Conservation (phyloP, 2,113 vertebrate species). For the Hepsetus odoe region DNA sequence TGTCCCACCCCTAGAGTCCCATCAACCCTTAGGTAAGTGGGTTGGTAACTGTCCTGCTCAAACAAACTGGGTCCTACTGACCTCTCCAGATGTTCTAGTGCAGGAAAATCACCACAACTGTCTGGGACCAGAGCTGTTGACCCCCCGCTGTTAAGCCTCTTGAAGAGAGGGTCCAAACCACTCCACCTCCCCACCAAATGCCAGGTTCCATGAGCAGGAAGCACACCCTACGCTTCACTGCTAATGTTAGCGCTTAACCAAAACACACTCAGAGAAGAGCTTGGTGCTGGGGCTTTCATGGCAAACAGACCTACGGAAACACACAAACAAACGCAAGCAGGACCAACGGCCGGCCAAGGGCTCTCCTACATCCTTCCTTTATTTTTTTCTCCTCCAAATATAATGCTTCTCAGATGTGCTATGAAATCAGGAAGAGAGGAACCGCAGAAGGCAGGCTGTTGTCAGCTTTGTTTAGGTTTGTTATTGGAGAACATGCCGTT, state of each 20-base stretch:
- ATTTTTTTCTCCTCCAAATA: neutral
- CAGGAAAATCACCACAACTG: neutral
- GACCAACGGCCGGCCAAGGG: neutral
- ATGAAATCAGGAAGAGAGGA: neutral
- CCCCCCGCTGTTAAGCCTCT: neutral
- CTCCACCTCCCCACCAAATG: neutral
- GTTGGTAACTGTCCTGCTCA: neutral
- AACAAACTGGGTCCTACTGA: no score
- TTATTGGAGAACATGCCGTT: neutral
- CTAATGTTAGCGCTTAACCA: conserved; percentile 11
- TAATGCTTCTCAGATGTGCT: neutral
- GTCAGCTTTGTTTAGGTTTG: neutral
- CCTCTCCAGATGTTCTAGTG: neutral
- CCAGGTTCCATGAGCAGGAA: neutral
- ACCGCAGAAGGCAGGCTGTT: neutral
- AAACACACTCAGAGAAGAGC: conserved; percentile 17
- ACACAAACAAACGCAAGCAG: neutral
- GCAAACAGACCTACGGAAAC: conserved; percentile 15
- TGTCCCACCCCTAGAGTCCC: no score
- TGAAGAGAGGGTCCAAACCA: neutral
- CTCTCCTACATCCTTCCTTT: neutral
- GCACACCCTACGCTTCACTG: neutral
- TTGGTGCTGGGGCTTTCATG: conserved; percentile 12
- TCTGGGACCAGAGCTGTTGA: neutral
- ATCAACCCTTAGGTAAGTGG: no score